These are phyloP conservation scores for Flabesymbios commensalis DNA, from an alignment of 2,888 invertebrate genomes.

Conservation along the genomic window DNA sequence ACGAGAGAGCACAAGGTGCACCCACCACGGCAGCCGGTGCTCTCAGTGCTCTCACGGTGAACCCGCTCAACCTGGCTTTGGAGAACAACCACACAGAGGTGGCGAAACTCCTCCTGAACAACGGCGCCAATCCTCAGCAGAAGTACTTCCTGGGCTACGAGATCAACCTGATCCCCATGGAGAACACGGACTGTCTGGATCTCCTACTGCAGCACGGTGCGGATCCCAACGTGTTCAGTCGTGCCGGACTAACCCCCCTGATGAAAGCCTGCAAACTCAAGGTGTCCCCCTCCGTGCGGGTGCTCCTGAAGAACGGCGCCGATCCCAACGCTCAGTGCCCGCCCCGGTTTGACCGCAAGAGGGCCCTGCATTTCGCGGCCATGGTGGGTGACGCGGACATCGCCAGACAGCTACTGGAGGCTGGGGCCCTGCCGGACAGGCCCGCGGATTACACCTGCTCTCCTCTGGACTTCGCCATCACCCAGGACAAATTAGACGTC, in stretches of 20 bases:
- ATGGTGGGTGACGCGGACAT: conserved; percentile 74
- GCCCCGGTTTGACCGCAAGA: conserved; percentile 82
- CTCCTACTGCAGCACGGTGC: conserved; percentile 77
- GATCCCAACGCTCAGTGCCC: conserved; percentile 85
- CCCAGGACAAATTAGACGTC: conserved; percentile 62
- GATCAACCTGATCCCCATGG: conserved; percentile 80
- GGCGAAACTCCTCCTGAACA: conserved; percentile 72
- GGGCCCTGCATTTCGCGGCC: conserved; percentile 87
- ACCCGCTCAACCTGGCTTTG: conserved; percentile 82
- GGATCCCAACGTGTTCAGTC: conserved; percentile 82
- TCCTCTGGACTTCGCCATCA: conserved; percentile 82
- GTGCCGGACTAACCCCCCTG: conserved; percentile 84
- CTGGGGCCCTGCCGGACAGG: conserved; percentile 76
- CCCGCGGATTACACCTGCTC: conserved; percentile 71
- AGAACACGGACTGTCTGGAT: conserved; percentile 79
- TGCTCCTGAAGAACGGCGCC: conserved; percentile 80
- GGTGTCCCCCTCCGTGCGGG: conserved; percentile 43
- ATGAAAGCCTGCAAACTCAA: conserved; percentile 81
- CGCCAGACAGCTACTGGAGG: conserved; percentile 78
- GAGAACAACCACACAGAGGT: conserved; percentile 78
- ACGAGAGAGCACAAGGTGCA: conserved; percentile 13
- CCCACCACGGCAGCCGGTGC: not conserved
- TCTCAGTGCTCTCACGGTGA: conserved; percentile 20
- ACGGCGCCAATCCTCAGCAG: conserved; percentile 88
- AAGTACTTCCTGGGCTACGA: conserved; percentile 90